Evolutionary conservation across 2,797 vertebrate species (phyloP).

Genomic region (Columba guinea): DNA sequence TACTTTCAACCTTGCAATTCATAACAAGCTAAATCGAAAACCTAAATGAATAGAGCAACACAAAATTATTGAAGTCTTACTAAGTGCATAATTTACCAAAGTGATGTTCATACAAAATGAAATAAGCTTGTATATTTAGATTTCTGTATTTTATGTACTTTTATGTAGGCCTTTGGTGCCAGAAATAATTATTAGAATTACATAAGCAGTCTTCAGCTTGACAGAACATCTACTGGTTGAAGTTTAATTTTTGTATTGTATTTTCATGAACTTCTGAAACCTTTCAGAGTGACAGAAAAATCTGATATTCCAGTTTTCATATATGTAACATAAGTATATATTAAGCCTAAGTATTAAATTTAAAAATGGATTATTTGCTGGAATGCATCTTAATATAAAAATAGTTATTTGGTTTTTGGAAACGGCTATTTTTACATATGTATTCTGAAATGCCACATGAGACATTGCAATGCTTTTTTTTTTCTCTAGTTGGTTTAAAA

Average conservation of each 20-base stretch:
- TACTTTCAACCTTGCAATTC: background rate
- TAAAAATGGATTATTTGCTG: background rate
- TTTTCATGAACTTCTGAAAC: background rate
- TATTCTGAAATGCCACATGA: background rate
- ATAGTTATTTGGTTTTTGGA: background rate
- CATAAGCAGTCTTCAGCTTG: background rate
- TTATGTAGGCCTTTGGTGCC: background rate
- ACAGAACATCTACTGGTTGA: background rate
- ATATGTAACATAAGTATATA: too few relatives aligned
- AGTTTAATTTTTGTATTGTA: background rate
- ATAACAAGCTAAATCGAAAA: background rate
- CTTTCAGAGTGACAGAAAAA: background rate
- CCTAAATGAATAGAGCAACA: accelerated
- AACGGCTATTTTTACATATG: accelerated
- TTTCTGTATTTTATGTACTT: background rate
- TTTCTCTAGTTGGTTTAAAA: background rate
- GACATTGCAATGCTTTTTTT: background rate
- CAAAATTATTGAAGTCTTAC: background rate
- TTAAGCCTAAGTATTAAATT: background rate
- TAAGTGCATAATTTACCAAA: background rate
- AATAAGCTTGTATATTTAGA: background rate
- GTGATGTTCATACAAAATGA: accelerated
- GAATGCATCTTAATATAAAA: background rate
- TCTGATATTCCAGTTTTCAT: background rate
- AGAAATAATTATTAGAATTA: background rate